These are phyloP conservation scores for Hyposmocoma kahamanoa DNA, from an alignment of 1,140 invertebrate genomes.

Conservation along the genomic window DNA sequence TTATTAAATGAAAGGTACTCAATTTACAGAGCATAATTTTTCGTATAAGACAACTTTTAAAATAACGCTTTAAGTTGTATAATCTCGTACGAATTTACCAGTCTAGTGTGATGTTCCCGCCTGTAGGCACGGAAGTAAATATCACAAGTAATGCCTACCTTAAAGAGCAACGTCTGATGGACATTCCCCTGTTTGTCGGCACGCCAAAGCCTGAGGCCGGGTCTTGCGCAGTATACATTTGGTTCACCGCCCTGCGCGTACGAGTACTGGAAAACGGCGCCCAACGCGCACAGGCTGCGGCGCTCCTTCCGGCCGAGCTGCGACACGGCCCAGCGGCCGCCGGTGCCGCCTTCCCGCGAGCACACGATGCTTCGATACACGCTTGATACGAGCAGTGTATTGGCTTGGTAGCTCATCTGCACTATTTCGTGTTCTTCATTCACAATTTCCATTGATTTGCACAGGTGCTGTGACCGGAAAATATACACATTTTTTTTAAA, in stretches of 20 bases:
- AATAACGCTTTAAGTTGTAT: too few relatives aligned
- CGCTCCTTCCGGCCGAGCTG: conserved; percentile 91
- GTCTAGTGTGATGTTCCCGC: too few relatives aligned
- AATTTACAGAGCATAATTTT: too few relatives aligned
- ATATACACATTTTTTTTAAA: too few relatives aligned
- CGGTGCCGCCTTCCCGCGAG: conserved; percentile 44
- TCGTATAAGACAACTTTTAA: too few relatives aligned
- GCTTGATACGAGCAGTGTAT: conserved; percentile 85
- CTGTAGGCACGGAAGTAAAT: too few relatives aligned
- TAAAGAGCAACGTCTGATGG: conserved; percentile 89
- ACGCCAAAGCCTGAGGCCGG: conserved; percentile 87
- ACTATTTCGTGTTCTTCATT: conserved; percentile 90
- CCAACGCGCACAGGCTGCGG: conserved; percentile 77
- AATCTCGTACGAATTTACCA: too few relatives aligned
- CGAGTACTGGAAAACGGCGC: conserved; percentile 78
- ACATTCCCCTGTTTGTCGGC: conserved; percentile 84
- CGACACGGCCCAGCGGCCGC: conserved; percentile 78
- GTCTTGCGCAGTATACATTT: conserved; percentile 82
- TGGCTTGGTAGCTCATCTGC: conserved; percentile 87
- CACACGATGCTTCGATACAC: conserved; percentile 87
- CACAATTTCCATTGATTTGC: conserved; percentile 86
- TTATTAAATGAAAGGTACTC: too few relatives aligned
- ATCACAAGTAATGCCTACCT: too few relatives aligned
- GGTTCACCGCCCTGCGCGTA: conserved; percentile 68
- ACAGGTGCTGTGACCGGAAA: conserved; percentile 80